Base-by-base conservation (phyloP, 1,140 invertebrate species). In the Tetragnatha versicolor region DNA sequence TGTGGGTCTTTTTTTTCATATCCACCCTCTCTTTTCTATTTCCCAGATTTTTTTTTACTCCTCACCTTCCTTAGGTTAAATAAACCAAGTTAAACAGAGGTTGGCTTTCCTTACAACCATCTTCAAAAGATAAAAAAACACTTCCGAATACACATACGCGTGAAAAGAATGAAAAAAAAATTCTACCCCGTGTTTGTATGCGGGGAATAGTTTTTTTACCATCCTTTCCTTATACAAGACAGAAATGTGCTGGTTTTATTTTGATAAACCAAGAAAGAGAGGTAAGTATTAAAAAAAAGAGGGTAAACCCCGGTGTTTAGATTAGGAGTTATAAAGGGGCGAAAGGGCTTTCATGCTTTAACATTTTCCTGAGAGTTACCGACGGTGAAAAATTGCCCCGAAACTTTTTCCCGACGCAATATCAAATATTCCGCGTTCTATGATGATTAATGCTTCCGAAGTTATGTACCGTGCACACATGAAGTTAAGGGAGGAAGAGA, bases 21-120 rank as follows among this genome's bases (percentile, higher is more conserved):
- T 49, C 22, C 22, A 33, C 12, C 6, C 25, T 17, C 9, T 29
- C 17, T 35, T 31, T 35, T 35, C 12, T 47, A 47, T 35, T 61
- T 61, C n/a, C n/a, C n/a, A n/a, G n/a, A n/a, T 9, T 60, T 31
- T 61, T 31, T 7, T 29, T 55, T 55, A n/a, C 25, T 12, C 12
- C 51, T 27, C 25, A 20, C 25, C 25, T 42, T 65, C 14, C 35
- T n/a, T n/a, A 55, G 58, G 58, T 75, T 75, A 75, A 63, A 75
- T 75, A 75, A 75, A 63, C 72, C 27, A 31, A 58, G 72, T 49
- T 61, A 63, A 42, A 75, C 58, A 63, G 55, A 60, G 58, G 58
- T 49, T 35, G 9, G 22, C 58, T 49, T 31, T 70, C 27, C 27
- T 66, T 66, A 66, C 4, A 58, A 58, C 25, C 20, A 27, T 7